A percentile compares a stretch with the other conserved stretches of the same genome.
Evolutionary conservation across 53 echinoderm and acorn worm species (phyloP).

Genomic region (Echinarachnius parma): DNA sequence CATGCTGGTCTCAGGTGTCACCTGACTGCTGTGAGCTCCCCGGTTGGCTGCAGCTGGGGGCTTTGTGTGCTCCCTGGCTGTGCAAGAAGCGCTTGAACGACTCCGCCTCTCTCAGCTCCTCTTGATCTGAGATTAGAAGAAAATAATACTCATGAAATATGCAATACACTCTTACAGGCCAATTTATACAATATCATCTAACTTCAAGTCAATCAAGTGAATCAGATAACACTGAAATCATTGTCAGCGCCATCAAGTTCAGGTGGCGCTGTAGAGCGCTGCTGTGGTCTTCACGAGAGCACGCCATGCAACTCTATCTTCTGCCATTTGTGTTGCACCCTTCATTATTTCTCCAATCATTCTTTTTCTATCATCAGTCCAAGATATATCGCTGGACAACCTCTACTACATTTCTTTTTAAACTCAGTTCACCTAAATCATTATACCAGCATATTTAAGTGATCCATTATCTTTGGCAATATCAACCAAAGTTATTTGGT

Average conservation of each 20-base stretch:
- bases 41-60: constrained; percentile 7
- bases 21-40: constrained; percentile 1
- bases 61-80: constrained; percentile 55
- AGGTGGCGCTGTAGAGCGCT: no score
- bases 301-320: no score
- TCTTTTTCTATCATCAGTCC: no score
- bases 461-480: no score
- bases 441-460: no score
- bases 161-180: neutral
- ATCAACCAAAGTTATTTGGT: no score
- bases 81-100: constrained; percentile 74
- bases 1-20: constrained; percentile 20
- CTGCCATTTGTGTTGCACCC: no score
- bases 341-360: no score
- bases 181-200: neutral
- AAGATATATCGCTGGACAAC: no score
- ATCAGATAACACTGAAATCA: neutral
- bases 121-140: constrained; percentile 53
- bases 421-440: no score
- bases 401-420: no score
- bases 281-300: no score
- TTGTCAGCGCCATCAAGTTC: neutral
- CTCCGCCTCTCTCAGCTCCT: constrained; percentile 66
- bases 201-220: neutral
- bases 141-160: neutral